Evolutionary conservation across 2,113 vertebrate species (phyloP), one percentile per base, ranked within the genome.

Genomic region (Erinaceus europaeus): DNA sequence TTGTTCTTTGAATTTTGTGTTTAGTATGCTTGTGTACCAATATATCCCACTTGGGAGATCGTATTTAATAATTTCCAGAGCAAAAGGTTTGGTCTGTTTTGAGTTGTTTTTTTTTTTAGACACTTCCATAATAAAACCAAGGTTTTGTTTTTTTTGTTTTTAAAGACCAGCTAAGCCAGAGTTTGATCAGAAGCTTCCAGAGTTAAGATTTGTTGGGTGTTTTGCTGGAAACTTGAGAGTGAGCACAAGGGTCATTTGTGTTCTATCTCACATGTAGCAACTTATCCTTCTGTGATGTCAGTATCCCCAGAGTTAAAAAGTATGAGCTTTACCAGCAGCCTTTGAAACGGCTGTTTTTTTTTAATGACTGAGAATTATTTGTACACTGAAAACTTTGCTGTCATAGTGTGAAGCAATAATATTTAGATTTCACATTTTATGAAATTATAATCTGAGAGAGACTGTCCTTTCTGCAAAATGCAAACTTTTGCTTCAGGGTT

Each of bases 1-100:
- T 91, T 93, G 81, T 93, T 87, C 86, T 88, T 92, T 91, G 34
- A 85, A 21, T 93, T 89, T 52, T 86, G 46, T 90, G 64, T 94
- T 91, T 95, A 89, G 80, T 83, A 64, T n/a, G 40, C 77, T 82
- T 3, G 11, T 78, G 52, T 92, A 74, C 64, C 81, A 85, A 77
- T 74, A 90, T 72, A 44, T 7, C 64, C 57, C 38, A 62, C 80
- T 78, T 81, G 73, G 59, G 61, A 88, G 42, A 82, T 38, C 57
- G 36, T 65, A 23, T 87, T 85, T 86, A 59, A 84, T 86, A 80
- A 89, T 83, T 82, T 89, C 55, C 38, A 91, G 57, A 86, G 32
- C 40, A 84, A 62, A 91, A 89, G 4, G 20, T 72, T 88, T 86
- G 20, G 13, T 73, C 57, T 73, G 14, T 57, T 69, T 64, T 77